These are phyloP conservation scores for Drosophila virilis DNA, from an alignment of 1,140 invertebrate species.

Conservation along the genomic window DNA sequence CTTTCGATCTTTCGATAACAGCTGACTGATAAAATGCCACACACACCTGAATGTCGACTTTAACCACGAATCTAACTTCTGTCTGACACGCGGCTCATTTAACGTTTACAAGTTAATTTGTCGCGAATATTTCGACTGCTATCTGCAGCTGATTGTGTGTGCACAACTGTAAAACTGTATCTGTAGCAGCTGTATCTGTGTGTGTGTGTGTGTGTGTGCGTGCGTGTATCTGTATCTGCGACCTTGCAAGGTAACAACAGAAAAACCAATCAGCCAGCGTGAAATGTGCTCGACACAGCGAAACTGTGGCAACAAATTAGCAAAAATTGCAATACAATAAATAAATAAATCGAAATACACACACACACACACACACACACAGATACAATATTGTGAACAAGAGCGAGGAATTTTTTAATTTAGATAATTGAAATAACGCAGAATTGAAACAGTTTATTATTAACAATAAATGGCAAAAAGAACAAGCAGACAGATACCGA, in stretches of 20 bases:
- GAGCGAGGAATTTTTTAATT: conserved; percentile 74
- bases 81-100: conserved; percentile 16
- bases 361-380: not conserved
- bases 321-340: conserved; percentile 51
- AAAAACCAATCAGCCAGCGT: conserved; percentile 68
- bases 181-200: conserved; percentile 31
- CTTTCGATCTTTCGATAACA: conserved; percentile 43
- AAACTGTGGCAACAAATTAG: conserved; percentile 51
- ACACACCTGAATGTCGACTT: conserved; percentile 17
- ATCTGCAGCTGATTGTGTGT: conserved; percentile 30
- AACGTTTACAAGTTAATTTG: conserved; percentile 70
- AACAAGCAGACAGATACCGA: not conserved
- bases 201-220: conserved; percentile 7
- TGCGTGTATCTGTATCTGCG: conserved; percentile 21
- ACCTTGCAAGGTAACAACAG: conserved; percentile 63
- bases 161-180: not conserved
- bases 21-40: conserved; percentile 66
- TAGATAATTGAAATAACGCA: conserved; percentile 69
- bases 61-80: conserved; percentile 19
- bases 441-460: conserved; percentile 50
- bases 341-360: conserved; percentile 46
- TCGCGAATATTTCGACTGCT: conserved; percentile 35
- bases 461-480: conserved; percentile 22
- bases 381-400: conserved; percentile 47
- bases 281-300: conserved; percentile 50